Percentiles rank a stretch among this genome's conserved stretches.
Conservation (phyloP, 2,113 vertebrate species). For the Melanocharis versteri region DNA sequence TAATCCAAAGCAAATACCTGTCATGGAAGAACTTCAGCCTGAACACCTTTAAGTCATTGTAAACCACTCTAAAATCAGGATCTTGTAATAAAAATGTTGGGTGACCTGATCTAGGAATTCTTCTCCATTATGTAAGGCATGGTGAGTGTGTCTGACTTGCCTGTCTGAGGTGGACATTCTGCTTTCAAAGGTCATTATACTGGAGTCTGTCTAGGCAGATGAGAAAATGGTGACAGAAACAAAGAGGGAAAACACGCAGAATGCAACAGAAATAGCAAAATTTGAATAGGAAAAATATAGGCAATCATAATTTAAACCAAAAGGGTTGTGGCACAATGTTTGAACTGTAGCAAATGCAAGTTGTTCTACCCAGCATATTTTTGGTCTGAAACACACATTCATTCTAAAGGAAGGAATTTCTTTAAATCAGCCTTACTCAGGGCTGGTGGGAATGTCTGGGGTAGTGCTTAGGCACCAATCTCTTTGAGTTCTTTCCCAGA, state of each 20-base stretch:
- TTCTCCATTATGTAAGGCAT: background rate
- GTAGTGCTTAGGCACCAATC: background rate
- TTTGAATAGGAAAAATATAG: background rate
- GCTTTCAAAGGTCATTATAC: background rate
- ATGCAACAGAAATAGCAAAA: background rate
- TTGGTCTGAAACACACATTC: background rate
- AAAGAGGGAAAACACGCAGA: background rate
- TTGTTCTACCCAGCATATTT: background rate
- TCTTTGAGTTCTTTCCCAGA: background rate
- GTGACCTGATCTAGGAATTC: background rate
- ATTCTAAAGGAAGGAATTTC: background rate
- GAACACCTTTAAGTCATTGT: background rate
- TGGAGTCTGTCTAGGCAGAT: background rate
- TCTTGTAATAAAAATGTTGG: background rate
- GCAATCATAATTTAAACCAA: background rate
- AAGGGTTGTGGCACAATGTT: background rate
- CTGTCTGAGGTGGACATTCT: background rate
- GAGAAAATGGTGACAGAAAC: background rate
- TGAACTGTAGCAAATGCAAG: background rate
- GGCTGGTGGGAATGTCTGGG: background rate
- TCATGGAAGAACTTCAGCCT: background rate
- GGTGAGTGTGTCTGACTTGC: background rate
- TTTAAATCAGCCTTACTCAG: background rate
- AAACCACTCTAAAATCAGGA: background rate
- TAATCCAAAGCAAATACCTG: background rate